Conservation (phyloP, 2,113 vertebrate species). For the Clarias batrachus region DNA sequence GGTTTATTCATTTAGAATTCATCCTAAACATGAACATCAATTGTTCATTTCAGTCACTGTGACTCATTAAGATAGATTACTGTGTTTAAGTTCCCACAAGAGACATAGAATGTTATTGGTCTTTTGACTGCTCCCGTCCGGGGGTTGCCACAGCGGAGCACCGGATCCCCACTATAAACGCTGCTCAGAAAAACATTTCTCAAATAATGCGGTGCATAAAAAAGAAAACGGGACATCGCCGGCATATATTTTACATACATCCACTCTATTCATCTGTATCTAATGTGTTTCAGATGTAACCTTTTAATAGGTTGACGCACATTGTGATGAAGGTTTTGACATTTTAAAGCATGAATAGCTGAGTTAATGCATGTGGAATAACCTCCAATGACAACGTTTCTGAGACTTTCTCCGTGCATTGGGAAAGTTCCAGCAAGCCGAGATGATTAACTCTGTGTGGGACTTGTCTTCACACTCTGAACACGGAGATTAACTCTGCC, state of each 20-base stretch:
- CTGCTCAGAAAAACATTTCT: neutral
- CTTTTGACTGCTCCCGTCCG: too few species aligned
- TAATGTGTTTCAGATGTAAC: neutral
- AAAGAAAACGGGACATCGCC: neutral
- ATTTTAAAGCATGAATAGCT: neutral
- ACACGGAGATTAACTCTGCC: conserved; percentile 2
- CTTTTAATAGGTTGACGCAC: neutral
- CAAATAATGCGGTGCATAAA: neutral
- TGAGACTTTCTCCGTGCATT: neutral
- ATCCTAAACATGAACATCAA: neutral
- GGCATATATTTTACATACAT: neutral
- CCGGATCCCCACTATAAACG: too few species aligned
- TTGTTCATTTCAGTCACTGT: neutral
- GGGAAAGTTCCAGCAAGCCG: neutral
- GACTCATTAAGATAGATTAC: neutral
- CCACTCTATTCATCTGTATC: neutral
- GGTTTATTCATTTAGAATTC: too few species aligned
- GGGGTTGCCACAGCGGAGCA: too few species aligned
- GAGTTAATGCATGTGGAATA: too few species aligned
- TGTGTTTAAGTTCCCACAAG: neutral
- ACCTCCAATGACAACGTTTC: neutral
- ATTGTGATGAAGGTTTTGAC: neutral
- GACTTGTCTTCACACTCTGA: neutral
- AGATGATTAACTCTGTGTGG: neutral
- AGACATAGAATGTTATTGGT: too few species aligned